A percentile compares a stretch with the other conserved stretches of the same genome.
phyloP scores from a whole-genome alignment of 2,113 vertebrate species.

The Rhineura floridana region DNA sequence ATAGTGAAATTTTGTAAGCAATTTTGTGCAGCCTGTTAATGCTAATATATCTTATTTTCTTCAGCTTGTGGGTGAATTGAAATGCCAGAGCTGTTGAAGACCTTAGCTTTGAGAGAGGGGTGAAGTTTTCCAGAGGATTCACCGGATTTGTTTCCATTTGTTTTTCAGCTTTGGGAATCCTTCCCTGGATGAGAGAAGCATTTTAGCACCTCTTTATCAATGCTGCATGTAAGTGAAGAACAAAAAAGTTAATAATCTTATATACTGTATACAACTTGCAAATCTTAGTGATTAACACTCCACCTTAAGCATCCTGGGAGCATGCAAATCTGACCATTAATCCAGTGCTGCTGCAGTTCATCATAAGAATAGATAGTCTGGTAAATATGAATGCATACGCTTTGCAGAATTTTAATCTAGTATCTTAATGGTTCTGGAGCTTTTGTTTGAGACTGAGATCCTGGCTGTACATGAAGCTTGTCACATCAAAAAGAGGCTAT shows the following conservation, averaged over 20 bases:
- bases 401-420: neutral
- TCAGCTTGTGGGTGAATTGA: constrained; percentile 28
- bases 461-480: neutral
- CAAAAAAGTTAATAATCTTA: neutral
- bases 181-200: constrained; percentile 94
- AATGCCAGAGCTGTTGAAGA: constrained; percentile 41
- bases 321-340: rapidly evolving
- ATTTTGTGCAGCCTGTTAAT: neutral
- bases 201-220: constrained; percentile 96
- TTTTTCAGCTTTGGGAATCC: constrained; percentile 94
- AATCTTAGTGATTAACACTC: neutral
- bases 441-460: neutral
- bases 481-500: neutral
- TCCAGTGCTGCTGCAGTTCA: neutral
- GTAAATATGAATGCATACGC: constrained; percentile 3
- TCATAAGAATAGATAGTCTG: constrained; percentile 16
- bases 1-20: neutral
- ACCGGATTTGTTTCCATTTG: constrained; percentile 46
- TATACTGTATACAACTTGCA: neutral
- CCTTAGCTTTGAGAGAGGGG: constrained; percentile 17
- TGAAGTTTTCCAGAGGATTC: constrained; percentile 37
- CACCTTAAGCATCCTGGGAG: constrained; percentile 5
- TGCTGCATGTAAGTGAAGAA: constrained; percentile 95
- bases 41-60: neutral
- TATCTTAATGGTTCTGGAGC: neutral